Conservation (phyloP, 1,140 invertebrate species). For the Drosophila simulans region DNA sequence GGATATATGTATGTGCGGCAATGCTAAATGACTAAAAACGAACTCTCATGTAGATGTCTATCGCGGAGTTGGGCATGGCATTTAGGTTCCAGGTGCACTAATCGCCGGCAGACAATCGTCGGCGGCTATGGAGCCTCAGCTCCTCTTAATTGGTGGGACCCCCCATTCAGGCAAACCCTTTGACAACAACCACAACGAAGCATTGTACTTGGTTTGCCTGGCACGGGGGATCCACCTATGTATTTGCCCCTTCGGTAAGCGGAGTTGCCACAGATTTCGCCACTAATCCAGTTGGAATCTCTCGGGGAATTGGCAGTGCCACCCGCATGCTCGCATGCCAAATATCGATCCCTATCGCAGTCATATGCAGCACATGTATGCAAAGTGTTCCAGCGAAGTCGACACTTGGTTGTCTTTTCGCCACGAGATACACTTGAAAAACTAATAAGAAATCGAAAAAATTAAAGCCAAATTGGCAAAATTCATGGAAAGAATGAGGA, state of each 20-base stretch:
- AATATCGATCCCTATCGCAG: constrained; percentile 45
- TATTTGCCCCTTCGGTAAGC: constrained; percentile 9
- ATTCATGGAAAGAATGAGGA: constrained; percentile 2
- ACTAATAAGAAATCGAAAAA: too few relatives aligned
- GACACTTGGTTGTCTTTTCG: constrained; percentile 9
- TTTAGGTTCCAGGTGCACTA: constrained; percentile 5
- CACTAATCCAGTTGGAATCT: constrained; percentile 10
- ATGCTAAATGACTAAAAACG: constrained; percentile 48
- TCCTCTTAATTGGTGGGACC: constrained; percentile 42
- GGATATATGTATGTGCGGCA: background rate
- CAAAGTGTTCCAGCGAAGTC: constrained; percentile 45
- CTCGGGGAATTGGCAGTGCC: constrained; percentile 20
- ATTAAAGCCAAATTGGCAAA: background rate
- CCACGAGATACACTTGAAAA: constrained; percentile 9
- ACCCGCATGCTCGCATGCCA: constrained; percentile 29
- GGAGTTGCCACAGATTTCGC: constrained; percentile 20
- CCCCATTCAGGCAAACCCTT: constrained; percentile 21
- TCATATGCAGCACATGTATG: constrained; percentile 42
- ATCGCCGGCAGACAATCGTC: constrained; percentile 48
- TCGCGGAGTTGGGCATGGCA: constrained; percentile 22
- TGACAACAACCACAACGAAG: constrained; percentile 12
- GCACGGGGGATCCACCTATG: constrained; percentile 1
- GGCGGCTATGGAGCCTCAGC: constrained; percentile 6
- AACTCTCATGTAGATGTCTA: constrained; percentile 43
- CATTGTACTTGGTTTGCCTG: constrained; percentile 17